phyloP scores from a whole-genome alignment of 30 jellyfish, hydroid and myxozoan genomes.

The Chrysaora quinquecirrha region DNA sequence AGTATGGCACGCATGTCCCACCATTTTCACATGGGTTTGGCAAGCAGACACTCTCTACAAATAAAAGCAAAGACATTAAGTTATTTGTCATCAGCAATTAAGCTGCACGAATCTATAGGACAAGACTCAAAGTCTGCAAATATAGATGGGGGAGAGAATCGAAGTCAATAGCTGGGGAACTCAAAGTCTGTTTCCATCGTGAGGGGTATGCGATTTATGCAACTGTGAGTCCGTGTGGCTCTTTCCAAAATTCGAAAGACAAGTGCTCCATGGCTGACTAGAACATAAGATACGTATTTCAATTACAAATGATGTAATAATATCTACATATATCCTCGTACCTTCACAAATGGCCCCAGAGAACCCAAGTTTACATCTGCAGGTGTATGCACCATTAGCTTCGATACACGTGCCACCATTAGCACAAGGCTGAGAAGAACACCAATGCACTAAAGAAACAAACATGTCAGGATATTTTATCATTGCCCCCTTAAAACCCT shows the following conservation, averaged over 20 bases:
- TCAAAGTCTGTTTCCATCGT: no score
- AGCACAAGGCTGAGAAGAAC: constrained; percentile 84
- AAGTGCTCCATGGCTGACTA: no score
- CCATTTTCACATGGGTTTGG: constrained; percentile 95
- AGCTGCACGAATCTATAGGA: background rate
- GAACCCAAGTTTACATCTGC: constrained; percentile 92
- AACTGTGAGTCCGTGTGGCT: no score
- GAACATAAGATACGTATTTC: no score
- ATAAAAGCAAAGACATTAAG: background rate
- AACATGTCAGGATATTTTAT: background rate
- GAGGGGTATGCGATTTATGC: no score
- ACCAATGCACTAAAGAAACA: constrained; percentile 71
- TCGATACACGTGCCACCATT: constrained; percentile 97
- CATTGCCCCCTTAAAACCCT: no score
- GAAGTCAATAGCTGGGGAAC: no score
- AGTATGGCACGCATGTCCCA: constrained; percentile 96
- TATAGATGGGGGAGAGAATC: no score
- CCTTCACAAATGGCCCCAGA: constrained; percentile 98
- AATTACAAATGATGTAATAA: no score
- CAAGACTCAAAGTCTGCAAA: no score
- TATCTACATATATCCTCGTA: no score
- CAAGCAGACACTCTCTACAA: constrained; percentile 90
- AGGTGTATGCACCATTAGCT: constrained; percentile 76
- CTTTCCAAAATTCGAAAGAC: no score
- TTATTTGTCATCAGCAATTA: background rate